A percentile compares a stretch with the other conserved stretches of the same genome.
Conservation (phyloP, 2,797 vertebrate species). For the Amphiprion clarkii region DNA sequence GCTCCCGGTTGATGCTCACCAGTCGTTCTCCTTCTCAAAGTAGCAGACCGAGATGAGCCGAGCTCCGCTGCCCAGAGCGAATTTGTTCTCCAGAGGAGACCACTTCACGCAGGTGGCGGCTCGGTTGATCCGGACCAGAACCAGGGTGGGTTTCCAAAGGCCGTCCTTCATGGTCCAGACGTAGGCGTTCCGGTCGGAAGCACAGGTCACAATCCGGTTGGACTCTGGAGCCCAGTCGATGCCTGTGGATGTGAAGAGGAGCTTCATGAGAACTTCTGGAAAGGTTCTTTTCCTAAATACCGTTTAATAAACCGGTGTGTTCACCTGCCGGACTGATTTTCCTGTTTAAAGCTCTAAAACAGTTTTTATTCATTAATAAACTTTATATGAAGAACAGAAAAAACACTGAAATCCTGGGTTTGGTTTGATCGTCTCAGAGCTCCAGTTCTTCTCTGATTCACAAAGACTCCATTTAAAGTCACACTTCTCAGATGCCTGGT, state of each 20-base stretch:
- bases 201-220: constrained; percentile 81
- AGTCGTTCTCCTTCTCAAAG: constrained; percentile 89
- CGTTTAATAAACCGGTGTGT: too few species aligned
- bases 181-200: constrained; percentile 82
- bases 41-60: constrained; percentile 90
- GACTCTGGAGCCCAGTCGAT: constrained; percentile 84
- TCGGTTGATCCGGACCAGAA: constrained; percentile 83
- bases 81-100: constrained; percentile 87
- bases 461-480: too few species aligned
- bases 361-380: too few species aligned
- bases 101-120: constrained; percentile 85
- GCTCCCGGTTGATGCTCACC: constrained; percentile 68
- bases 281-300: too few species aligned
- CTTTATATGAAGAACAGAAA: too few species aligned
- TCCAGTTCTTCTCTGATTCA: too few species aligned
- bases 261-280: too few species aligned
- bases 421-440: too few species aligned
- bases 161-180: constrained; percentile 82
- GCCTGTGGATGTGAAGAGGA: constrained; percentile 54
- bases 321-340: too few species aligned
- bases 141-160: constrained; percentile 83
- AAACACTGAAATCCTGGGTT: too few species aligned
- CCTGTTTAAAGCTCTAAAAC: too few species aligned
- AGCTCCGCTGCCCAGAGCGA: constrained; percentile 87
- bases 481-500: too few species aligned